phyloP scores from a whole-genome alignment of 2,888 invertebrate species.

The Lasius platythorax region DNA sequence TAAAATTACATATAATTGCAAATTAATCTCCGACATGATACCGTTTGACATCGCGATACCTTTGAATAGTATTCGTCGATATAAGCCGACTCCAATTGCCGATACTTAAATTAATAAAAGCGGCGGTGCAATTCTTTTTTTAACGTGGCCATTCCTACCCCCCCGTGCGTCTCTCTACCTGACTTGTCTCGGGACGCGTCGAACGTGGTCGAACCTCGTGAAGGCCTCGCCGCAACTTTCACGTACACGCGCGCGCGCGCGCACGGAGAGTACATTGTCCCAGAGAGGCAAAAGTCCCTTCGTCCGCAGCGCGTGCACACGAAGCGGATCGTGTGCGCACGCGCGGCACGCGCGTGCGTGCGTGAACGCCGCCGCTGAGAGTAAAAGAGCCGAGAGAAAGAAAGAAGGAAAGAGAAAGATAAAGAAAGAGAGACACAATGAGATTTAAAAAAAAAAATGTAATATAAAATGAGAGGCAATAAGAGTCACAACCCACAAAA shows the following conservation, averaged over 20 bases:
- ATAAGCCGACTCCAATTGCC: conserved; percentile 15
- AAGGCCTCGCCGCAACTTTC: conserved; percentile 42
- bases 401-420: no score
- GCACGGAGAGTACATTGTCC: conserved; percentile 46
- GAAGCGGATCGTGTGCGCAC: conserved; percentile 16
- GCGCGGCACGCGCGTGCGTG: conserved; percentile 23
- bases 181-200: conserved; percentile 3
- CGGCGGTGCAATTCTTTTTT: conserved; percentile 11
- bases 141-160: conserved; percentile 9
- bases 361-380: neutral
- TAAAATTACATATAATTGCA: neutral
- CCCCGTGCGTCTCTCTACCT: conserved; percentile 26
- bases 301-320: conserved; percentile 20
- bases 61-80: conserved; percentile 24
- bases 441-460: conserved; percentile 9
- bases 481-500: neutral
- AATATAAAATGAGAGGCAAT: neutral
- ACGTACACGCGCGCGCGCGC: conserved; percentile 13
- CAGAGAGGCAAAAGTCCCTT: conserved; percentile 10
- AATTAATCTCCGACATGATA: neutral
- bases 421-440: neutral
- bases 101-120: conserved; percentile 26
- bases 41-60: neutral
- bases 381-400: conserved; percentile 8
- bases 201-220: conserved; percentile 22